Percentiles rank a stretch among this genome's conserved stretches.
Conservation (phyloP, 2,888 invertebrate genomes). For the Monopis laevigella region DNA sequence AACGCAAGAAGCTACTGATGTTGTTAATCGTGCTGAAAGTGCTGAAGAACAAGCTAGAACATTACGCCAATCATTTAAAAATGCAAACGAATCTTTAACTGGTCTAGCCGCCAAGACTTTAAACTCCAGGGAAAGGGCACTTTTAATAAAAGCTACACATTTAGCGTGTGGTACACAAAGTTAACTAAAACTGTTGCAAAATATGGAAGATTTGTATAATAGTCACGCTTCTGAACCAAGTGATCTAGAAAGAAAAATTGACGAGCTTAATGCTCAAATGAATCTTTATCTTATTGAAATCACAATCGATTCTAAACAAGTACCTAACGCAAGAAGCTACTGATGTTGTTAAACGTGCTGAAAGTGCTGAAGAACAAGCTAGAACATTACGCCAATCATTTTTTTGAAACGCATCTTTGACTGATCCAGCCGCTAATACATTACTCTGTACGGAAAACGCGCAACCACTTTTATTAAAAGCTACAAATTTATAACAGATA, state of each 20-base stretch:
- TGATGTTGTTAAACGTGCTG: conserved; percentile 77
- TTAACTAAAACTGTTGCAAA: conserved; percentile 75
- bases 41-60: conserved; percentile 72
- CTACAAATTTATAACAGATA: no score
- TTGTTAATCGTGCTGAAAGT: conserved; percentile 75
- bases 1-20: conserved; percentile 78
- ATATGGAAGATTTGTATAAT: conserved; percentile 75
- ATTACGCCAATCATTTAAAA: conserved; percentile 75
- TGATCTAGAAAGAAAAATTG: conserved; percentile 69
- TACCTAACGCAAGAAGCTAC: conserved; percentile 74
- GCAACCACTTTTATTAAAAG: conserved; percentile 78
- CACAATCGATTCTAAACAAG: conserved; percentile 67
- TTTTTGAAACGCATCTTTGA: conserved; percentile 75
- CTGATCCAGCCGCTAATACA: conserved; percentile 77
- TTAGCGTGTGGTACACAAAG: conserved; percentile 82
- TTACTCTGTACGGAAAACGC: conserved; percentile 82
- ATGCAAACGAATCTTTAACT: conserved; percentile 76
- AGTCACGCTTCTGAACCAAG: conserved; percentile 71
- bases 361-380: conserved; percentile 73
- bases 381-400: conserved; percentile 73
- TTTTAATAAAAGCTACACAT: conserved; percentile 83
- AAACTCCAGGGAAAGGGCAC: conserved; percentile 75
- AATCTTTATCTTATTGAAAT: conserved; percentile 70
- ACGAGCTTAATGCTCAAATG: conserved; percentile 71
- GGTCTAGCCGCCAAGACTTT: conserved; percentile 79